Evolutionary conservation across 23 tunicate genomes (phyloP).

Genomic region (Trididemnum nubilum): DNA sequence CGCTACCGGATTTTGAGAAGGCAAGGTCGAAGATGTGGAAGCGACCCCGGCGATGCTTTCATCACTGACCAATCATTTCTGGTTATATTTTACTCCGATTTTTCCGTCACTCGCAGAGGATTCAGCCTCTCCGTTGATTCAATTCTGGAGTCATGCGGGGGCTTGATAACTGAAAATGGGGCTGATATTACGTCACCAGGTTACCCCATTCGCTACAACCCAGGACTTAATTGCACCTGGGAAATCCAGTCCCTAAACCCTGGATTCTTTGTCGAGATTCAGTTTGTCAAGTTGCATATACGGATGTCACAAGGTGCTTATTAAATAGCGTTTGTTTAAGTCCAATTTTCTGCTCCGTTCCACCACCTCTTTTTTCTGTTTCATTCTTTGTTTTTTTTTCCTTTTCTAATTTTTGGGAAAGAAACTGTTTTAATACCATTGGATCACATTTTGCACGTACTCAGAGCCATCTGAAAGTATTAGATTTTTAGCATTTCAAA

Average conservation of each 20-base stretch:
- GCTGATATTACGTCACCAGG: constrained; percentile 39
- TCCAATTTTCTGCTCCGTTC: no score
- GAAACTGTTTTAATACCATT: no score
- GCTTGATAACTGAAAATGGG: constrained; percentile 46
- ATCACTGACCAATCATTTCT: constrained; percentile 38
- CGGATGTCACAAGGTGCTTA: constrained; percentile 26
- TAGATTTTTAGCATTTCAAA: no score
- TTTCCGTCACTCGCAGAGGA: constrained; percentile 30
- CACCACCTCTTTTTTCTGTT: no score
- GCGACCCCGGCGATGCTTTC: background rate
- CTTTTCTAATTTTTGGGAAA: no score
- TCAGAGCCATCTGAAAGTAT: no score
- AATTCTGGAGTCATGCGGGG: constrained; percentile 55
- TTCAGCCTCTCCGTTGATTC: constrained; percentile 33
- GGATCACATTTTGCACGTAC: no score
- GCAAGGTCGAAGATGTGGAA: constrained; percentile 29
- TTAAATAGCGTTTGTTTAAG: no score
- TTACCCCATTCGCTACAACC: constrained; percentile 44
- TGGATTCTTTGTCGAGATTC: constrained; percentile 43
- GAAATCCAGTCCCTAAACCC: constrained; percentile 38
- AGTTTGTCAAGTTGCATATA: constrained; percentile 51
- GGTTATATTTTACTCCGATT: constrained; percentile 49
- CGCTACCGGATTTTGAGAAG: background rate
- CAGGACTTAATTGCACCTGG: constrained; percentile 65
- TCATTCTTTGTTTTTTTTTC: no score